phyloP scores from a whole-genome alignment of 2,797 vertebrate genomes.

The Epinephelus coioides region DNA sequence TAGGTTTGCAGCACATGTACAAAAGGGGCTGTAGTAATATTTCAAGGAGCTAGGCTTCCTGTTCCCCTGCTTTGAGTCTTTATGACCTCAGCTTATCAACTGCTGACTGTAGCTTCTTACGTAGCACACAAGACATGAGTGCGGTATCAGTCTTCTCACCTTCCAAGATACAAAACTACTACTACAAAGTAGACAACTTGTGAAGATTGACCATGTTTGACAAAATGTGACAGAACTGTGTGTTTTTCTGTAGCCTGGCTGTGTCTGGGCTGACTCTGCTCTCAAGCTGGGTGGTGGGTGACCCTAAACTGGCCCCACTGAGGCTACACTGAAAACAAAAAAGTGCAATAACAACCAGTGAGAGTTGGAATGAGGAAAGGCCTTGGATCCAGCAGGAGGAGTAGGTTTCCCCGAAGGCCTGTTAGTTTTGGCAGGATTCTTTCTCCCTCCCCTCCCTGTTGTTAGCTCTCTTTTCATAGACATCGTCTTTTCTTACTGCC shows the following conservation, averaged over 20 bases:
- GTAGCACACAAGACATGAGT: background rate
- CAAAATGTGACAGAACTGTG: background rate
- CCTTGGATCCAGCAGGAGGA: conserved; percentile 37
- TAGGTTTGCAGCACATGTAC: background rate
- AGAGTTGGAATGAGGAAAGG: conserved; percentile 36
- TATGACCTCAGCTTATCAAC: too few species aligned
- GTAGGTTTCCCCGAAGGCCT: conserved; percentile 40
- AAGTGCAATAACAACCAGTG: conserved; percentile 43
- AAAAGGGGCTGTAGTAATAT: background rate
- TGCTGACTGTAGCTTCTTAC: background rate
- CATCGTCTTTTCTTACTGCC: background rate
- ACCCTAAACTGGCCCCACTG: conserved; percentile 46
- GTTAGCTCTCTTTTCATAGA: conserved; percentile 12
- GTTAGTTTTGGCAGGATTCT: conserved; percentile 62
- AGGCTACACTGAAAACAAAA: conserved; percentile 43
- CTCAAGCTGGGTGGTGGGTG: conserved; percentile 6
- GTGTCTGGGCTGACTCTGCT: background rate
- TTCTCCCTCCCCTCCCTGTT: background rate
- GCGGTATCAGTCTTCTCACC: background rate
- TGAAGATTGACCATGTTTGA: background rate
- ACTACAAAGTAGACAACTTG: fast-evolving
- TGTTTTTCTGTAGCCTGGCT: background rate
- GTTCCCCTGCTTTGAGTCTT: background rate
- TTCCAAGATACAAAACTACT: background rate
- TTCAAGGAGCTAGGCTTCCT: background rate